A percentile compares a stretch with the other conserved stretches of the same genome.
These are phyloP conservation scores for Cinara cedri DNA, from an alignment of 2,888 invertebrate genomes.

Conservation along the genomic window DNA sequence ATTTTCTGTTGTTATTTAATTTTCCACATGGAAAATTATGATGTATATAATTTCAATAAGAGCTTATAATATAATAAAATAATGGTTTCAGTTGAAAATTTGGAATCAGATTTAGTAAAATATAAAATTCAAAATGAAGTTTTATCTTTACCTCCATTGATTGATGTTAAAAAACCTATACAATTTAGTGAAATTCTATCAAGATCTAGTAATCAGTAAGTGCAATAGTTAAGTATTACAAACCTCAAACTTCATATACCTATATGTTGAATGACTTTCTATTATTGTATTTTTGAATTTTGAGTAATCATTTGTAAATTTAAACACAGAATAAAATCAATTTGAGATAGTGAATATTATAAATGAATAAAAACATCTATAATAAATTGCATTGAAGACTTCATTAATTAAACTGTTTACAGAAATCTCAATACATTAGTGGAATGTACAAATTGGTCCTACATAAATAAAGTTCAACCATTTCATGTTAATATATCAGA, in stretches of 20 bases:
- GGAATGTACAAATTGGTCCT: slow-evolving; percentile 85
- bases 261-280: too few species aligned
- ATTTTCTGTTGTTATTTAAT: neutral
- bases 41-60: neutral
- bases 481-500: slow-evolving; percentile 86
- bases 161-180: slow-evolving; percentile 21
- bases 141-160: neutral
- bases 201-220: slow-evolving; percentile 34
- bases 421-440: slow-evolving; percentile 90
- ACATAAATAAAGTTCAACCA: slow-evolving; percentile 88
- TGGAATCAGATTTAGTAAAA: neutral
- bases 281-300: too few species aligned
- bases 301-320: too few species aligned
- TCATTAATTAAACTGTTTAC: slow-evolving; percentile 60
- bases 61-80: neutral
- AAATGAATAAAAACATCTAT: too few species aligned
- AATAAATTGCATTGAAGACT: too few species aligned
- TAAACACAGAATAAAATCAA: too few species aligned
- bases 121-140: slow-evolving; percentile 55
- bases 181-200: slow-evolving; percentile 40
- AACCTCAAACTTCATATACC: too few species aligned
- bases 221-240: neutral
- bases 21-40: slow-evolving; percentile 1
- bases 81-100: slow-evolving; percentile 1
- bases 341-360: too few species aligned